Base-by-base conservation (phyloP, 1,140 invertebrate species). In the Aphelinus certus region DNA sequence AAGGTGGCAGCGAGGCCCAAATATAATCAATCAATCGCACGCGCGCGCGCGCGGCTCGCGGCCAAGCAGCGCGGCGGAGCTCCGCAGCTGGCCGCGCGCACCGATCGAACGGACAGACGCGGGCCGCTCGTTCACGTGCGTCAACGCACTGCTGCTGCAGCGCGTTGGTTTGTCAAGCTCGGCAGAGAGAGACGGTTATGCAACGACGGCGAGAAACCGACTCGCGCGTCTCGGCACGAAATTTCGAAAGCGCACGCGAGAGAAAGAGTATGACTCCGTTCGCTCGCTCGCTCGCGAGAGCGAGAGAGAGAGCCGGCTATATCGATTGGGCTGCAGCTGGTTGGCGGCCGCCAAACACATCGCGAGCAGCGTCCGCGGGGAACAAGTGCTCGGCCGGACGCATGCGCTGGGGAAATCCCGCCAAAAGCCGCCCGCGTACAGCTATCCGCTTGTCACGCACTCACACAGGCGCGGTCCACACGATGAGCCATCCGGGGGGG, bases 371-470 rank as follows among this genome's bases (percentile, higher is more conserved):
- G 26, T 26, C 26, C 26, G 60, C 47, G 51, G 42, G 57, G 49
- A 68, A 63, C 60, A 76, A 70, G 70, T 78, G 77, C 74, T 76
- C 78, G 71, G 62, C 66, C 64, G 49, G 47, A 80, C 85, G 86
- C 86, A 84, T 85, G 85, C 85, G 85, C 75, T 61, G 55, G 60
- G 55, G 60, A 83, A 83, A 82, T 83, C 85, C 85, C 85, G 86
- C 85, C 86, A 87, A 86, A 86, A 86, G 72, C 76, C 77, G 5
- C 63, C 65, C 73, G 74, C 49, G 76, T 70, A 49, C 53, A 48
- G 73, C 57, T 26, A 26, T 26, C 51, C 4, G 51, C 51, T 4
- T 53, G 4, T 4, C 51, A 53, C 9, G 4, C 51, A 53, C 51
- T 6, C 51, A 53, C 51, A 53, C 51, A 53, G 4, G 51, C 9